Conservation (phyloP, 2,797 vertebrate species). For the Picus viridis region DNA sequence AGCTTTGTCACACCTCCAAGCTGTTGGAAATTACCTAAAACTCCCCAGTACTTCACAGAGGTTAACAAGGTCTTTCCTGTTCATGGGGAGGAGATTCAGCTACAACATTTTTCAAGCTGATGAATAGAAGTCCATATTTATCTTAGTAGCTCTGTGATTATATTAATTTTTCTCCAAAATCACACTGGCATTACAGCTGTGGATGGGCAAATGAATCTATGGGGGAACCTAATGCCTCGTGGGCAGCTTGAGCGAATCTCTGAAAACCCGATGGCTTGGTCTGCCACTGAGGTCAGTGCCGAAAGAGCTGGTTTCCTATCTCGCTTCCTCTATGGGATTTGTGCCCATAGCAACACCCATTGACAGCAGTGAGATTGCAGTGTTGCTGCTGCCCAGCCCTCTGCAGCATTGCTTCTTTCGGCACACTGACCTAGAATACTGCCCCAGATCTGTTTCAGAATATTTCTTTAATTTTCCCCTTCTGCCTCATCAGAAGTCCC, state of each 20-base stretch:
- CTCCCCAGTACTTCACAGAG: neutral
- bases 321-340: neutral
- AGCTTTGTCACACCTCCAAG: neutral
- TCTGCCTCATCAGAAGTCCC: conserved; percentile 17
- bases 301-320: conserved; percentile 3
- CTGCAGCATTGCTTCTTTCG: neutral
- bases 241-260: neutral
- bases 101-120: neutral
- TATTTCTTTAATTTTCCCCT: neutral
- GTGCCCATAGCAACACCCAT: conserved; percentile 5
- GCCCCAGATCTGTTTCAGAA: conserved; percentile 33
- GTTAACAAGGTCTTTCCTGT: neutral
- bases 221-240: neutral
- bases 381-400: neutral
- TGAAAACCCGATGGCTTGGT: neutral
- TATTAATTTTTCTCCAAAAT: neutral
- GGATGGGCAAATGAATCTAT: neutral
- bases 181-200: neutral
- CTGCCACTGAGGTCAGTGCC: neutral
- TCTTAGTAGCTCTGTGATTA: neutral
- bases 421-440: conserved; percentile 59
- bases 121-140: neutral
- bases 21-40: neutral
- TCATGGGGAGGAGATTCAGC: neutral
- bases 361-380: neutral